Evolutionary conservation across 2,113 vertebrate genomes (phyloP).

Genomic region (Sturnira hondurensis): DNA sequence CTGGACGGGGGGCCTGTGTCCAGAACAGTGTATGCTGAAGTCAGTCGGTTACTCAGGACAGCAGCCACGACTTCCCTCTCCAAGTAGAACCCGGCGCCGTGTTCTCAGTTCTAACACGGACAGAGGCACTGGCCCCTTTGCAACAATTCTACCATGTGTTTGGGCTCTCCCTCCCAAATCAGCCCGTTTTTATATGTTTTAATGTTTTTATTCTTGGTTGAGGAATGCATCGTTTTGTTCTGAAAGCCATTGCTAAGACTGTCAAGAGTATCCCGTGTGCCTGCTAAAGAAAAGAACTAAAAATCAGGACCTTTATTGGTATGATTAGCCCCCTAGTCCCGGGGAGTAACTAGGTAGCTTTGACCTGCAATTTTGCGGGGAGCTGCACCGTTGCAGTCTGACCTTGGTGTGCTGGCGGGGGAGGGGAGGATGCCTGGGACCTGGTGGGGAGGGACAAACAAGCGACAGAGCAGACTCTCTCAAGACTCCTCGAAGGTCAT

Average conservation of each 20-base stretch:
- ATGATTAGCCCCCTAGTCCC: neutral
- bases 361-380: neutral
- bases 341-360: neutral
- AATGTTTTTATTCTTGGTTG: neutral
- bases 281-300: neutral
- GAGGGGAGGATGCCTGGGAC: neutral
- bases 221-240: neutral
- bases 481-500: neutral
- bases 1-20: neutral
- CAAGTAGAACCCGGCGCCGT: neutral
- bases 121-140: neutral
- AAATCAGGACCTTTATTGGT: neutral
- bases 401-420: neutral
- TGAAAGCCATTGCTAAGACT: neutral
- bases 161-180: neutral
- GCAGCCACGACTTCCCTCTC: neutral
- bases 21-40: neutral
- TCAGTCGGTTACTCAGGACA: neutral
- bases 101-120: neutral
- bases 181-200: neutral
- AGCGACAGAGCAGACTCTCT: neutral
- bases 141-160: neutral
- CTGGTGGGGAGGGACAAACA: neutral
- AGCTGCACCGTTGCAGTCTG: neutral
- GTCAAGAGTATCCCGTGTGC: neutral